Evolutionary conservation across 1,140 invertebrate species (phyloP), one percentile per base, ranked within the genome.

Genomic region (Bombus polaris): DNA sequence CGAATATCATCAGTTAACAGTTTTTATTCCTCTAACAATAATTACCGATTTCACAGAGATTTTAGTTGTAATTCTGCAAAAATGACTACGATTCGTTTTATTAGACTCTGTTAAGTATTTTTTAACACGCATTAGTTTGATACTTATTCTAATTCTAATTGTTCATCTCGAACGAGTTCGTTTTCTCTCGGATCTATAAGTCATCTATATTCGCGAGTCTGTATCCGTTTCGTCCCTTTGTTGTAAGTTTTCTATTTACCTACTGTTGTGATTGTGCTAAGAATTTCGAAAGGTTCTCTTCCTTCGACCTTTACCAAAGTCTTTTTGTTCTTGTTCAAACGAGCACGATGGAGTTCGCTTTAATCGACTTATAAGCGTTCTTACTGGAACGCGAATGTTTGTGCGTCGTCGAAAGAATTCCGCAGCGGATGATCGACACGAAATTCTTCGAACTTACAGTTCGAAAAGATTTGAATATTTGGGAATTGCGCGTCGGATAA

Each of bases 221-320:
- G 37, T 76, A 57, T 32, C 35, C 12, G 28, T 32, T 42, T 10
- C 37, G 37, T 70, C 32, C 32, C 68, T 75, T 71, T 42, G 53
- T 1, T 32, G 39, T 73, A 53, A 22, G 32, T 90, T 88, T 89
- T 90, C 89, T 90, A 90, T 90, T 90, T 90, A 53, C 47, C 47
- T 53, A 90, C 78, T 90, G 81, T 90, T 89, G 81, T 89, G 88
- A 84, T 90, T 37, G 79, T 87, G 72, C 53, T 72, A 28, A 80
- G 88, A 81, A 89, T 89, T 89, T 89, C 71, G 79, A 89, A 89
- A 89, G 85, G 74, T 37, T 39, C 70, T 62, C 47, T 70, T 57
- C 44, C 32, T 73, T 83, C 77, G 84, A 89, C 88, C 88, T 89
- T 86, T 83, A 57, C n/a, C 62, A 47, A 85, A 81, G 47, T 39